A percentile compares a stretch with the other conserved stretches of the same genome.
phyloP scores from a whole-genome alignment of 2,113 vertebrate genomes.

The Psilopsiagon aymara region DNA sequence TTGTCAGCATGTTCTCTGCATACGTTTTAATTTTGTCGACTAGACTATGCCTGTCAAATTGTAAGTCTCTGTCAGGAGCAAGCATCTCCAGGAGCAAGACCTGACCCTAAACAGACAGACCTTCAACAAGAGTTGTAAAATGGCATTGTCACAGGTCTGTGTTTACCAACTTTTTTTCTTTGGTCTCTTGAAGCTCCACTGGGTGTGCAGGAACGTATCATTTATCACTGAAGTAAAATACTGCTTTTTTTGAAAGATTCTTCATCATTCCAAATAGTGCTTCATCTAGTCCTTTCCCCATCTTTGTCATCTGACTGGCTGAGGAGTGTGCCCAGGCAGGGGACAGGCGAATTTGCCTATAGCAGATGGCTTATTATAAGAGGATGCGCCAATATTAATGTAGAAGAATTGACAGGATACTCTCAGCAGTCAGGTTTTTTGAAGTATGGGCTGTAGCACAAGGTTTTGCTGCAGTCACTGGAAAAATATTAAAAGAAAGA shows the following conservation, averaged over 20 bases:
- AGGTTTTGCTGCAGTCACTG: constrained; percentile 32
- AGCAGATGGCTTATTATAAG: constrained; percentile 48
- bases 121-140: neutral
- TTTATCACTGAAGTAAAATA: neutral
- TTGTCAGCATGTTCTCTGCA: neutral
- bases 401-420: constrained; percentile 10
- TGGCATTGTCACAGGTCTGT: neutral
- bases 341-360: constrained; percentile 3
- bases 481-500: neutral
- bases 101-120: neutral
- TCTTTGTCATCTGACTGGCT: neutral
- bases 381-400: neutral
- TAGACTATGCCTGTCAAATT: neutral
- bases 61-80: neutral
- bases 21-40: neutral
- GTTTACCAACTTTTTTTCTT: neutral
- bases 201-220: neutral
- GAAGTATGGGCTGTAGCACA: constrained; percentile 11
- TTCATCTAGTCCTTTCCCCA: neutral
- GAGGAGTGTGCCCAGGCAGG: neutral
- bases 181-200: neutral
- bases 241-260: neutral
- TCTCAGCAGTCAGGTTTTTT: neutral
- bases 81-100: neutral
- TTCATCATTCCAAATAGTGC: neutral